phyloP scores from a whole-genome alignment of 2,113 vertebrate genomes.

The Oophaga pumilio region DNA sequence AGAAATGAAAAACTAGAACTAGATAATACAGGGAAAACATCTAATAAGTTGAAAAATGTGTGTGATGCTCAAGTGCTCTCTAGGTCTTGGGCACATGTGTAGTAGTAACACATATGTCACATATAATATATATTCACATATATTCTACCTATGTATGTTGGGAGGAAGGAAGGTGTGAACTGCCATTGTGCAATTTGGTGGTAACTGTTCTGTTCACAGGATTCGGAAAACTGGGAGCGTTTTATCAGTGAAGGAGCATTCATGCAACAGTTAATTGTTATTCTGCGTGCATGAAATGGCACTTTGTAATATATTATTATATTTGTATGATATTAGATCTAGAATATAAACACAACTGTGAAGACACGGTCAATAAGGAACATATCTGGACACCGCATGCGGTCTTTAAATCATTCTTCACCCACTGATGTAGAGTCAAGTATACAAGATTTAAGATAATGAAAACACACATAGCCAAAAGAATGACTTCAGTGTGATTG shows the following conservation, averaged over 20 bases:
- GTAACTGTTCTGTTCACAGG: background rate
- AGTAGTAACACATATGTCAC: background rate
- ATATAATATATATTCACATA: background rate
- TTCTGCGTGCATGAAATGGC: background rate
- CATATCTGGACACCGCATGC: background rate
- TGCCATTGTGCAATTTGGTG: conserved; percentile 4
- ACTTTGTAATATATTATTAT: background rate
- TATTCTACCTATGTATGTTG: background rate
- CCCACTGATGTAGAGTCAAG: background rate
- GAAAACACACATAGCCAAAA: background rate
- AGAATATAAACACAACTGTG: background rate
- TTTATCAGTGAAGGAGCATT: too few relatives aligned
- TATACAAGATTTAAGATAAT: conserved; percentile 1
- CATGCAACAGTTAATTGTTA: conserved; percentile 6
- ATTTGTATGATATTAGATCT: background rate
- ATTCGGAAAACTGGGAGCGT: background rate
- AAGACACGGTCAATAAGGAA: background rate
- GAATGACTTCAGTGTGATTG: conserved; percentile 2
- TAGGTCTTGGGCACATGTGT: background rate
- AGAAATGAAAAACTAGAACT: background rate
- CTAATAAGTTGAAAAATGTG: background rate
- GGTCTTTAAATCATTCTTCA: background rate
- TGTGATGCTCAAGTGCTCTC: background rate
- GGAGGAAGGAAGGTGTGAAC: background rate
- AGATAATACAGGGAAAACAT: background rate